These are phyloP conservation scores for Malacoctenus gilli DNA, from an alignment of 2,797 vertebrate species.

Conservation along the genomic window DNA sequence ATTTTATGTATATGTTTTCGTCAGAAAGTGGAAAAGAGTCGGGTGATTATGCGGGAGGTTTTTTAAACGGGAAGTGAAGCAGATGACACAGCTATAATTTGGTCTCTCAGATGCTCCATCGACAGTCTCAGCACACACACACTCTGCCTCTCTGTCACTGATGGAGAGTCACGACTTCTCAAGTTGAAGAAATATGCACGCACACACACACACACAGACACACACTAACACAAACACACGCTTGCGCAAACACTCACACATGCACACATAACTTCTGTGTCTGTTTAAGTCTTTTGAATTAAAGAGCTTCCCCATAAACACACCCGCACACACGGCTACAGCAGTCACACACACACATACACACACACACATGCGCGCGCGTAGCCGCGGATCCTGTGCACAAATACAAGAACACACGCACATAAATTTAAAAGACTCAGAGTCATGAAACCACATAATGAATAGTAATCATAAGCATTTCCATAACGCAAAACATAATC, in stretches of 20 bases:
- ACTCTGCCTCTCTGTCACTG: constrained; percentile 68
- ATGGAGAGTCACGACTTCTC: constrained; percentile 77
- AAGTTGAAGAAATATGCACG: constrained; percentile 71
- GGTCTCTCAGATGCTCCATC: constrained; percentile 75
- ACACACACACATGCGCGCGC: no score
- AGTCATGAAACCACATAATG: constrained; percentile 77
- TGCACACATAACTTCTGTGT: constrained; percentile 54
- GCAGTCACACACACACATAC: constrained; percentile 16
- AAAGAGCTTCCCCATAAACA: constrained; percentile 39
- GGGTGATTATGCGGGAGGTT: constrained; percentile 69
- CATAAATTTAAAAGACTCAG: constrained; percentile 68
- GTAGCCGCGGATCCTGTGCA: no score
- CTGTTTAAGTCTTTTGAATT: constrained; percentile 64
- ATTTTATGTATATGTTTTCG: constrained; percentile 63
- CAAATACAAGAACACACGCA: constrained; percentile 32
- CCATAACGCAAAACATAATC: constrained; percentile 76
- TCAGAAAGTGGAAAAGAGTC: constrained; percentile 57
- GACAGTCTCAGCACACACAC: constrained; percentile 76
- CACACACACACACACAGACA: constrained; percentile 36
- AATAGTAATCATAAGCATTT: constrained; percentile 78
- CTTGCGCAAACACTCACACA: constrained; percentile 28
- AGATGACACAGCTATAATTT: constrained; percentile 80
- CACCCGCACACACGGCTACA: neutral
- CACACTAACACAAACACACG: constrained; percentile 28
- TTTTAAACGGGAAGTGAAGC: constrained; percentile 71